Evolutionary conservation across 2,797 vertebrate genomes (phyloP).

Genomic region (Smutsia gigantea): DNA sequence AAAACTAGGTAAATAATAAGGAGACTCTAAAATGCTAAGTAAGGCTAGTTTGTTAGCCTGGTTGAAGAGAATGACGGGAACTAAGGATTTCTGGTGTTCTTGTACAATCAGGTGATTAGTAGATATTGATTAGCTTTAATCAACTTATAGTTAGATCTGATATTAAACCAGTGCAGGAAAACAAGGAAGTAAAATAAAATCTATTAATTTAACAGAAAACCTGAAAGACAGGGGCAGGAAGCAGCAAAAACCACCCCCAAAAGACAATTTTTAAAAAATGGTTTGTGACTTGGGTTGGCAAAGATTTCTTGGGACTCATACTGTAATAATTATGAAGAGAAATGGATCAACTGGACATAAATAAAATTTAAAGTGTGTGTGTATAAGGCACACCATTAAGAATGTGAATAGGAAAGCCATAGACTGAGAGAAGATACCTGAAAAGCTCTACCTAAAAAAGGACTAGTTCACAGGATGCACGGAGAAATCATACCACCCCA

Average conservation of each 20-base stretch:
- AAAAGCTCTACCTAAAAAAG: not conserved
- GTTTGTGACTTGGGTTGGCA: fast-evolving
- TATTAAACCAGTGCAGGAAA: not conserved
- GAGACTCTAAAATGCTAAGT: not conserved
- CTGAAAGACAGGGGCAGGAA: fast-evolving
- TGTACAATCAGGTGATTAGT: not conserved
- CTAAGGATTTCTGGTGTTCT: not conserved
- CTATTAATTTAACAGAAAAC: not conserved
- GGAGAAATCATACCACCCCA: no score
- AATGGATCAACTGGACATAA: not conserved
- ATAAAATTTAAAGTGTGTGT: not conserved
- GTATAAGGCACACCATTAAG: not conserved
- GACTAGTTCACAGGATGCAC: not conserved
- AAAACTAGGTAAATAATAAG: not conserved
- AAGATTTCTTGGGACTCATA: not conserved
- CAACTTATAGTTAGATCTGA: not conserved
- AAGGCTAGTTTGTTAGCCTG: not conserved
- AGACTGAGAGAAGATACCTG: not conserved
- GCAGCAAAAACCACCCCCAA: not conserved
- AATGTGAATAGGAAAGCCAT: not conserved
- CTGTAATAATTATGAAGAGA: not conserved
- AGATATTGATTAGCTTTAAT: no score
- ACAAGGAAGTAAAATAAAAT: not conserved
- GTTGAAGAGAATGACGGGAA: no score
- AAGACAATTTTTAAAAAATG: not conserved